Base-by-base conservation (phyloP, 2,888 invertebrate species). In the Acholoe squamosa region DNA sequence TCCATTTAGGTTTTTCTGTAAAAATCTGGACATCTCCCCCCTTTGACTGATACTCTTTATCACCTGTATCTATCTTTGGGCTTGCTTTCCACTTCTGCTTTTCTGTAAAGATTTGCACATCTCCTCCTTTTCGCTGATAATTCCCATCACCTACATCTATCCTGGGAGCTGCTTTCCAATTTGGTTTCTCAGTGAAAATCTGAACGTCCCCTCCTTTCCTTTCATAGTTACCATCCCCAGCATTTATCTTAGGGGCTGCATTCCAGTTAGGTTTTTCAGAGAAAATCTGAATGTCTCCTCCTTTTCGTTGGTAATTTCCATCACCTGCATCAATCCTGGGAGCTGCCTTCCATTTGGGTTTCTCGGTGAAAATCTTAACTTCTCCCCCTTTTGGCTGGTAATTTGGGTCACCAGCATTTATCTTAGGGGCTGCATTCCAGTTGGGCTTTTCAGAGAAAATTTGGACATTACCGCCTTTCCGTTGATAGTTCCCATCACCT, bases 361-460 rank as follows among this genome's bases (percentile, higher is more conserved):
- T 84, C 25, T 84, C 84, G 0, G 5, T 51, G 28, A 84, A 84
- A 14, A 84, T 84, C 28, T 84, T 34, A 25, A 84, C 84, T 12
- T 84, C 56, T 19, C 56, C 88, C 5, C 51, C 51, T 51, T 22
- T 51, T 1, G 34, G 43, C n/a, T 84, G 5, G n/a, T 84, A 84
- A 22, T 84, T 25, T n/a, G 7, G 5, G 43, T 84, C 84, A 84
- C 84, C 84, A n/a, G 25, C 43, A 51, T 84, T 22, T 33, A 84
- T 33, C 33, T 19, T 84, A 22, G 84, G n/a, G 14, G 43, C 43
- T n/a, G 51, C 84, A 25, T 88, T 54, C 88, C 88, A 88, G 14
- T 88, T 88, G 7, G 61, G 56, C 25, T 88, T 88, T n/a, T 88
- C 88, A 31, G 56, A 7, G 33, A 56, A 61, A 31, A 88, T 88